phyloP scores from a whole-genome alignment of 2,888 invertebrate species.

The Hetaerina titia region DNA sequence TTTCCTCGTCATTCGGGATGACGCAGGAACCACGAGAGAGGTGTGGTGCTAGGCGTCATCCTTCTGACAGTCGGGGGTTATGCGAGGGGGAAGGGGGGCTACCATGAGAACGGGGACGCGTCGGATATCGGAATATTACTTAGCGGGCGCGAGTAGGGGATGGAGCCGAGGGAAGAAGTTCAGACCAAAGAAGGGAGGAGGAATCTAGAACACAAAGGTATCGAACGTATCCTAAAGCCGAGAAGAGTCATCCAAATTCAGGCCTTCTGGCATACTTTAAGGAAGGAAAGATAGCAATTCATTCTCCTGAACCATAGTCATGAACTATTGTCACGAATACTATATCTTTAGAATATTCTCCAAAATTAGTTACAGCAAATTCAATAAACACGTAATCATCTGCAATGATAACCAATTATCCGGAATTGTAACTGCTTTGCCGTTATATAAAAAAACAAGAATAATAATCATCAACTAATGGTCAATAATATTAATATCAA shows the following conservation, averaged over 20 bases:
- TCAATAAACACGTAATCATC: too few relatives aligned
- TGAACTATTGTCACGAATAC: too few relatives aligned
- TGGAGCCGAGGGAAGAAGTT: neutral
- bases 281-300: neutral
- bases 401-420: too few relatives aligned
- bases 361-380: too few relatives aligned
- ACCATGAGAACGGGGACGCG: conserved; percentile 24
- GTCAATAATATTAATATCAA: too few relatives aligned
- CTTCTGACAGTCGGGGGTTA: neutral
- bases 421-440: too few relatives aligned
- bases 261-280: neutral
- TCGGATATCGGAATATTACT: conserved; percentile 35
- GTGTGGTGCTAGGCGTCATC: neutral
- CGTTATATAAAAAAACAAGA: too few relatives aligned
- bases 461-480: too few relatives aligned
- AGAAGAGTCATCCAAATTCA: neutral
- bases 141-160: neutral
- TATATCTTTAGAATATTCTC: too few relatives aligned
- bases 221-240: conserved; percentile 19
- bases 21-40: neutral
- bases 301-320: too few relatives aligned
- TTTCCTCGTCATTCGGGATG: neutral
- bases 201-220: conserved; percentile 30
- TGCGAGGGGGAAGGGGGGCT: neutral
- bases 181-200: neutral